phyloP scores from a whole-genome alignment of 1,140 invertebrate species.

The Globodera rostochiensis region DNA sequence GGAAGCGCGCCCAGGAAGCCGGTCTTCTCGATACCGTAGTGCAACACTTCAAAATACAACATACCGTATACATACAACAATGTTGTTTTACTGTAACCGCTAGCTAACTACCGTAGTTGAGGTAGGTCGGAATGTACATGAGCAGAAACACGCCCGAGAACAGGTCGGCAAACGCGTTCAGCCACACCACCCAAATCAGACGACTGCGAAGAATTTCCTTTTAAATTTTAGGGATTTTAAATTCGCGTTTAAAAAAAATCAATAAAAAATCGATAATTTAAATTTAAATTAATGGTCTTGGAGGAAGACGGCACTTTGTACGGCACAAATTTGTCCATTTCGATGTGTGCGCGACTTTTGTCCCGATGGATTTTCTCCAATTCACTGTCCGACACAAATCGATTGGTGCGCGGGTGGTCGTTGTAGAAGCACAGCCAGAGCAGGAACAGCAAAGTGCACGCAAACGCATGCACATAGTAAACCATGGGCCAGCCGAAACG shows the following conservation, averaged over 20 bases:
- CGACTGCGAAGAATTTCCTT: slow-evolving; percentile 30
- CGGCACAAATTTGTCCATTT: slow-evolving; percentile 42
- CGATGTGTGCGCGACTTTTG: slow-evolving; percentile 43
- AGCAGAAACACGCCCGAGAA: slow-evolving; percentile 50
- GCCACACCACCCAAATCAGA: slow-evolving; percentile 46
- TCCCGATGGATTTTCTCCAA: slow-evolving; percentile 42
- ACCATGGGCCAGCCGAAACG: slow-evolving; percentile 48
- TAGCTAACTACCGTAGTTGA: slow-evolving; percentile 29
- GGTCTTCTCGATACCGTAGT: slow-evolving; percentile 40
- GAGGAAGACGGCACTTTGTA: slow-evolving; percentile 32
- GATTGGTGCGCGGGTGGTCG: slow-evolving; percentile 40
- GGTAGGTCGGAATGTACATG: slow-evolving; percentile 46
- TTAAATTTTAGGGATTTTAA: slow-evolving; percentile 16
- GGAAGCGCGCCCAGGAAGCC: slow-evolving; percentile 45
- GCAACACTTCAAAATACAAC: slow-evolving; percentile 22
- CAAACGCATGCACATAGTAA: slow-evolving; percentile 44
- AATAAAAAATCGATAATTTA: slow-evolving; percentile 27
- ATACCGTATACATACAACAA: not conserved
- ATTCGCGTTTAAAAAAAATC: not conserved
- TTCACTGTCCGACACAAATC: slow-evolving; percentile 36
- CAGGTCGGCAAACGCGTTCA: slow-evolving; percentile 50
- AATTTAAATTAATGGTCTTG: slow-evolving; percentile 13
- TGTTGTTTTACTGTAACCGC: no score
- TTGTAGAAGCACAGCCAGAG: slow-evolving; percentile 46
- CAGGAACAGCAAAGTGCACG: slow-evolving; percentile 37